These are phyloP conservation scores for Musca domestica DNA, from an alignment of 1,140 invertebrate genomes.

Conservation along the genomic window DNA sequence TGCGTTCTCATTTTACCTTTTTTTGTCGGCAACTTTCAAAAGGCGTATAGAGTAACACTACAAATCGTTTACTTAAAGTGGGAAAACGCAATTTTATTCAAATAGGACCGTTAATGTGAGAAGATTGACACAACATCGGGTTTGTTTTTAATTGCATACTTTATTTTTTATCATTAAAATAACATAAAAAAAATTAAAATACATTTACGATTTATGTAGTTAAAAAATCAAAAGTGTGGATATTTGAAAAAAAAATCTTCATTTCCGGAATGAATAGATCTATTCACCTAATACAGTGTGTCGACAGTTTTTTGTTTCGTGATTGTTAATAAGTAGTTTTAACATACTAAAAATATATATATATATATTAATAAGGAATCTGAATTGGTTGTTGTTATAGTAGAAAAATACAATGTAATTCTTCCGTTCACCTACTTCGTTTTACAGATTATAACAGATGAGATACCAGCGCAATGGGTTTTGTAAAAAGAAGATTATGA, in stretches of 20 bases:
- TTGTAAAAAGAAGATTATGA: neutral
- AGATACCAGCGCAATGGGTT: neutral
- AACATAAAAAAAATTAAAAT: constrained; percentile 18
- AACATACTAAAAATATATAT: neutral
- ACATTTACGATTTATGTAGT: neutral
- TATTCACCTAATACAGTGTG: constrained; percentile 1
- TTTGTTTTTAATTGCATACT: neutral
- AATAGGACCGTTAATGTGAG: no score
- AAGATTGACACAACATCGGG: no score
- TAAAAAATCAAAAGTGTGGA: constrained; percentile 13
- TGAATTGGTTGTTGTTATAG: constrained; percentile 7
- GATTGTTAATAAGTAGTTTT: neutral
- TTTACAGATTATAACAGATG: neutral
- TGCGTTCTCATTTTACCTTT: no score
- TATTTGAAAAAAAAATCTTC: constrained; percentile 19
- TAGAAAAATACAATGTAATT: constrained; percentile 23
- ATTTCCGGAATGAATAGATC: constrained; percentile 23
- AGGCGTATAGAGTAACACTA: no score
- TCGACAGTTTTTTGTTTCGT: neutral
- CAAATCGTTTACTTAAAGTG: no score
- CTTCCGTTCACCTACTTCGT: neutral
- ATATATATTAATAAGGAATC: constrained; percentile 13
- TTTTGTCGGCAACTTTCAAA: no score
- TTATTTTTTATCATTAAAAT: constrained; percentile 5
- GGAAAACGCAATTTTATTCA: no score